phyloP scores from a whole-genome alignment of 2,797 vertebrate genomes.

The Takifugu ocellatus region DNA sequence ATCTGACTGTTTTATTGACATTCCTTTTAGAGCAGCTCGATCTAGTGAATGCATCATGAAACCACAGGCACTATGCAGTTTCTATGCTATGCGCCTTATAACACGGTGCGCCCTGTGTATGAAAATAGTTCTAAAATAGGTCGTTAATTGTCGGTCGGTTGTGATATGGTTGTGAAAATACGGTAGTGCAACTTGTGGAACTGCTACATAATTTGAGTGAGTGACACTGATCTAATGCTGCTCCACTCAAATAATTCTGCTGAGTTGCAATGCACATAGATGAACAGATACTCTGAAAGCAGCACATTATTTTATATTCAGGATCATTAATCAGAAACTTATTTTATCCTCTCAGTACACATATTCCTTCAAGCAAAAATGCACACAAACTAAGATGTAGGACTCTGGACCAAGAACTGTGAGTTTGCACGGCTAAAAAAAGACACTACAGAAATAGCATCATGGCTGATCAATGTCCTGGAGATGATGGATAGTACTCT shows the following conservation, averaged over 20 bases:
- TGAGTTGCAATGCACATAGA: conserved; percentile 54
- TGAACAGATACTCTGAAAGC: conserved; percentile 45
- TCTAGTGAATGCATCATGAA: no score
- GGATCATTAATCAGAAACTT: conserved; percentile 25
- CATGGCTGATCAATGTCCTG: conserved; percentile 54
- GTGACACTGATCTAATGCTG: conserved; percentile 30
- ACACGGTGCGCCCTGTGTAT: no score
- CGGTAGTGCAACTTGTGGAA: conserved; percentile 7
- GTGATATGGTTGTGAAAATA: no score
- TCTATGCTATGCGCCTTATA: no score
- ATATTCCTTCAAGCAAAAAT: conserved; percentile 40
- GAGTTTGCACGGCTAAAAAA: conserved; percentile 61
- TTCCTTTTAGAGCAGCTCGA: no score
- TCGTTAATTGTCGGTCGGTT: no score
- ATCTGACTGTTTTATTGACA: no score
- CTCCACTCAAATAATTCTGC: conserved; percentile 41
- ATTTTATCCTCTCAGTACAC: conserved; percentile 14
- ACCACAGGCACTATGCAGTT: no score
- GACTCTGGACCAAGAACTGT: conserved; percentile 28
- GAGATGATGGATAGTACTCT: conserved; percentile 36
- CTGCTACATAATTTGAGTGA: conserved; percentile 13
- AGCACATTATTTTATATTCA: conserved; percentile 58
- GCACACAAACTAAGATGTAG: conserved; percentile 18
- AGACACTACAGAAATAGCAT: conserved; percentile 61
- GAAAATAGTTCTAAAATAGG: no score